A percentile compares a stretch with the other conserved stretches of the same genome.
These are phyloP conservation scores for Drosophila demipolita DNA, from an alignment of 2,888 invertebrate genomes.

Conservation along the genomic window DNA sequence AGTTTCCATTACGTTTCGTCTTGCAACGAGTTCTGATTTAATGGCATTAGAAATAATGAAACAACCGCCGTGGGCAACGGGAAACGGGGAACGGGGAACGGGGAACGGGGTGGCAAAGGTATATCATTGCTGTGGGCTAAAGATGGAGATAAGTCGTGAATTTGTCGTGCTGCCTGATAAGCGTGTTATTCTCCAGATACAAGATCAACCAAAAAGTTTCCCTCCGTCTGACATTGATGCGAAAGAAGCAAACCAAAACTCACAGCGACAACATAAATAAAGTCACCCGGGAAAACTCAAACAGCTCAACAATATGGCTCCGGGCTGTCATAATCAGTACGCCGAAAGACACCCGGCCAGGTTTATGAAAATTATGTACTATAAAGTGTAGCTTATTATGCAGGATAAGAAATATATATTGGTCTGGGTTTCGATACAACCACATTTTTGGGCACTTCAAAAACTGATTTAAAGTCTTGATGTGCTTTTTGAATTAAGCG, in stretches of 20 bases:
- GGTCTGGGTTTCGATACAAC: background rate
- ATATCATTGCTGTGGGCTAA: slow-evolving; percentile 34
- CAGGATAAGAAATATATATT: background rate
- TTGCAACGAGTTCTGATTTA: slow-evolving; percentile 17
- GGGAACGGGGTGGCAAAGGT: slow-evolving; percentile 26
- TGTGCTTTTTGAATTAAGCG: slow-evolving; percentile 54
- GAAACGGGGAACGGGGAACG: background rate
- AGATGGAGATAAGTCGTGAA: slow-evolving; percentile 74
- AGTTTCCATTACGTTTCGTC: slow-evolving; percentile 38
- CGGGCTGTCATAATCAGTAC: slow-evolving; percentile 32
- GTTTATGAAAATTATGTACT: slow-evolving; percentile 17
- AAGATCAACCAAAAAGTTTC: slow-evolving; percentile 36
- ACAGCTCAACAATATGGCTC: slow-evolving; percentile 14
- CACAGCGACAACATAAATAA: slow-evolving; percentile 38
- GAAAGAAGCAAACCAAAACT: slow-evolving; percentile 24
- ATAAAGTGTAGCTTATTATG: background rate
- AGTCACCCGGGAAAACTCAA: slow-evolving; percentile 19
- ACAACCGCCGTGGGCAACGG: slow-evolving; percentile 22
- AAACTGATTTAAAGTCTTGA: slow-evolving; percentile 14
- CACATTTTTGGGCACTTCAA: background rate
- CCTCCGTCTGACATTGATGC: slow-evolving; percentile 33
- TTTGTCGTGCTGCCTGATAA: slow-evolving; percentile 73
- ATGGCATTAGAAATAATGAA: slow-evolving; percentile 64
- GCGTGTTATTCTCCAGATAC: slow-evolving; percentile 15
- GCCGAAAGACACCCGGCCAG: slow-evolving; percentile 36